phyloP scores from a whole-genome alignment of 2,888 invertebrate species.

The Acanthococcus lagerstroemiae region DNA sequence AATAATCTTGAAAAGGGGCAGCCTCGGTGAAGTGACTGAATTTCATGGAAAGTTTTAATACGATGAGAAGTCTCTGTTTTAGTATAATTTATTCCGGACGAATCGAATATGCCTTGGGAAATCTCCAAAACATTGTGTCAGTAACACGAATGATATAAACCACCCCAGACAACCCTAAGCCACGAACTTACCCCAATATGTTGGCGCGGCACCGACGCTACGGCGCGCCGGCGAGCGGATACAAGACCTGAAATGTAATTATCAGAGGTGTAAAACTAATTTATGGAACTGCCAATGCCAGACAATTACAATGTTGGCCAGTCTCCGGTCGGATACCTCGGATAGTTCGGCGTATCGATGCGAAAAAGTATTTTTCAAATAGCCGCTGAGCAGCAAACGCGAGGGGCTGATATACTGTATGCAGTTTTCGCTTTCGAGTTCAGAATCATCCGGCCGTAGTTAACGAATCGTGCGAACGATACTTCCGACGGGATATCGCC shows the following conservation, averaged over 20 bases:
- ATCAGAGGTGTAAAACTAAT: slow-evolving; percentile 27
- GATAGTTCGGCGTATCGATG: too few relatives aligned
- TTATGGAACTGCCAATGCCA: slow-evolving; percentile 28
- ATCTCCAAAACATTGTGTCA: slow-evolving; percentile 25
- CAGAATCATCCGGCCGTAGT: too few relatives aligned
- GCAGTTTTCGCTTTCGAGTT: too few relatives aligned
- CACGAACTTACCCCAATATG: slow-evolving; percentile 23
- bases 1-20: background rate
- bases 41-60: slow-evolving; percentile 2
- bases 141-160: slow-evolving; percentile 27
- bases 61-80: background rate
- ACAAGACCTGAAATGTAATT: slow-evolving; percentile 24
- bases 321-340: background rate
- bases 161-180: slow-evolving; percentile 25
- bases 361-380: too few relatives aligned
- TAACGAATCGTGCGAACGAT: too few relatives aligned
- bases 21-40: background rate
- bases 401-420: too few relatives aligned
- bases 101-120: slow-evolving; percentile 27
- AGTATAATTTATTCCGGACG: slow-evolving; percentile 23
- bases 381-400: too few relatives aligned
- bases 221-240: background rate
- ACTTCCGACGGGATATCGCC: too few relatives aligned
- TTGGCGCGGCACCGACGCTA: slow-evolving; percentile 9
- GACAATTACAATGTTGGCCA: slow-evolving; percentile 24